Evolutionary conservation across 2,888 invertebrate genomes (phyloP).

Genomic region (Phengaris alcon): DNA sequence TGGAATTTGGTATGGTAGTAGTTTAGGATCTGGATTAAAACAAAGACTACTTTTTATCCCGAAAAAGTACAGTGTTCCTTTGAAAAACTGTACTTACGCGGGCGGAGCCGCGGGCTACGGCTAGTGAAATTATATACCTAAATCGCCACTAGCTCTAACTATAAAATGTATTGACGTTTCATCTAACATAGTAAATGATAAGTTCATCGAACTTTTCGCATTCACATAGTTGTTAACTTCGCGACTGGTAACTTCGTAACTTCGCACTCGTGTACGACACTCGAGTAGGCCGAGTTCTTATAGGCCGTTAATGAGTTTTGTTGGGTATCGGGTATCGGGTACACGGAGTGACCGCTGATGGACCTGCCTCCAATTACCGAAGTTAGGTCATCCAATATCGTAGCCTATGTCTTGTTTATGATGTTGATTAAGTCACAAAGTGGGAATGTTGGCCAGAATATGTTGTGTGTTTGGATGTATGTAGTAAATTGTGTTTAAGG

Average conservation of each 20-base stretch:
- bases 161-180: not conserved
- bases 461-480: not conserved
- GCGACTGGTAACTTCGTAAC: too few species aligned
- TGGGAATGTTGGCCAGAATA: not conserved
- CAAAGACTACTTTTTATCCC: too few species aligned
- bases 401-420: slow-evolving; percentile 16
- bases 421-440: not conserved
- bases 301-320: slow-evolving; percentile 12
- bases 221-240: not conserved
- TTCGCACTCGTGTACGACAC: not conserved
- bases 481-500: too few species aligned
- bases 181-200: not conserved
- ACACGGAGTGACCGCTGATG: not conserved
- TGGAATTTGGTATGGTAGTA: too few species aligned
- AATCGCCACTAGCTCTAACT: too few species aligned
- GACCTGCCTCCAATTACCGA: slow-evolving; percentile 12
- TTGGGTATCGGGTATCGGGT: not conserved
- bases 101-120: too few species aligned
- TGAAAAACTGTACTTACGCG: too few species aligned
- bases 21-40: too few species aligned
- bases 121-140: too few species aligned
- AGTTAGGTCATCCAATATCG: slow-evolving; percentile 20
- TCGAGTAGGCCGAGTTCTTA: slow-evolving; percentile 6
- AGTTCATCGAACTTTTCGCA: slow-evolving; percentile 1
- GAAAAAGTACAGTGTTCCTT: too few species aligned